A percentile compares a stretch with the other conserved stretches of the same genome.
phyloP scores from a whole-genome alignment of 64 coral and sea anemone species.

The Trachythela sp. region DNA sequence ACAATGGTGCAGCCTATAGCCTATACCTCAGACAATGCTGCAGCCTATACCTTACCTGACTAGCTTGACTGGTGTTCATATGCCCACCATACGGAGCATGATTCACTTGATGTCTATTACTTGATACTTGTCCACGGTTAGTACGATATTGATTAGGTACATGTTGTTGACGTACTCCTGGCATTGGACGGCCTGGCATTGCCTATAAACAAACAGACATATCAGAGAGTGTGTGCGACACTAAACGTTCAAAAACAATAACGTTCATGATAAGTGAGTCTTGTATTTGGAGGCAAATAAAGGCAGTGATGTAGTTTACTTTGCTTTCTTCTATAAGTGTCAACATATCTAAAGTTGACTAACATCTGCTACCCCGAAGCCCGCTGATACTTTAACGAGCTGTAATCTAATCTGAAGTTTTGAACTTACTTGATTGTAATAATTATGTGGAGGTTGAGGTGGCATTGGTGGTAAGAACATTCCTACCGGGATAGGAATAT shows the following conservation, averaged over 20 bases:
- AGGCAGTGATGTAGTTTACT: too few species aligned
- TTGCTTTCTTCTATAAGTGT: too few species aligned
- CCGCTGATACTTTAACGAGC: too few species aligned
- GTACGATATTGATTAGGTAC: not conserved
- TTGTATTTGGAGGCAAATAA: too few species aligned
- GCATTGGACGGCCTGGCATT: not conserved
- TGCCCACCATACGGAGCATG: constrained; percentile 51
- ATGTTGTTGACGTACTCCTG: constrained; percentile 4
- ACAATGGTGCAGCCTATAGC: too few species aligned
- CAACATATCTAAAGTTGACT: too few species aligned
- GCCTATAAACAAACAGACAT: not conserved
- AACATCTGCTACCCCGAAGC: too few species aligned
- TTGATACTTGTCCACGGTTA: constrained; percentile 61
- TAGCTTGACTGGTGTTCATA: constrained; percentile 94
- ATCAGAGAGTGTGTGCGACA: too few species aligned
- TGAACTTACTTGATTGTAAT: constrained; percentile 74
- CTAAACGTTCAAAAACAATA: not conserved
- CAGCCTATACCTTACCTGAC: constrained; percentile 59
- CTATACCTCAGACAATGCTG: too few species aligned
- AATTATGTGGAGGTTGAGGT: constrained; percentile 75
- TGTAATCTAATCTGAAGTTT: too few species aligned
- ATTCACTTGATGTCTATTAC: constrained; percentile 54
- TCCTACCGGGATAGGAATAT: constrained; percentile 93
- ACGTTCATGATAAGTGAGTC: too few species aligned
- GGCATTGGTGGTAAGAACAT: constrained; percentile 97